A percentile compares a stretch with the other conserved stretches of the same genome.
These are phyloP conservation scores for Noturus placidus DNA, from an alignment of 2,113 vertebrate genomes.

Conservation along the genomic window DNA sequence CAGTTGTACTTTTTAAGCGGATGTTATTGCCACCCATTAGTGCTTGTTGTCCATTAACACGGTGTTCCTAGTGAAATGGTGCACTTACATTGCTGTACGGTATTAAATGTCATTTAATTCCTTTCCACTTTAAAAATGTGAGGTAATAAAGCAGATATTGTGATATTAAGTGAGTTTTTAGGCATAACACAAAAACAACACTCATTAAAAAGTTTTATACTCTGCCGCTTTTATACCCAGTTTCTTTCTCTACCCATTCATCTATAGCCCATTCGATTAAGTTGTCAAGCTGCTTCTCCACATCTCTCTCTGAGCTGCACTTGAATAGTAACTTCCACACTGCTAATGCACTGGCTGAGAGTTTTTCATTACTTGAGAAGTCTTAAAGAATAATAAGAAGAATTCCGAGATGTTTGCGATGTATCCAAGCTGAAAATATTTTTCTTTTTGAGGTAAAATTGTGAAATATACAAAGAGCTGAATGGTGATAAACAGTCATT, in stretches of 20 bases:
- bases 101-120: background rate
- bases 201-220: background rate
- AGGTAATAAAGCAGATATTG: background rate
- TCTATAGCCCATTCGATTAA: background rate
- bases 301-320: no score
- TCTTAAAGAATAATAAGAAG: background rate
- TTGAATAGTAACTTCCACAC: background rate
- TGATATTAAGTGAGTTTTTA: background rate
- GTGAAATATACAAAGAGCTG: background rate
- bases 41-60: background rate
- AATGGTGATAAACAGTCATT: background rate
- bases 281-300: background rate
- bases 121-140: background rate
- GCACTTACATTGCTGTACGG: background rate
- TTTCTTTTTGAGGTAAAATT: background rate
- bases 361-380: background rate
- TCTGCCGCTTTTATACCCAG: background rate
- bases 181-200: background rate
- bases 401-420: background rate
- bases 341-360: background rate
- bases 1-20: background rate
- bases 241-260: background rate
- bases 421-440: background rate
- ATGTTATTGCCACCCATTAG: background rate
- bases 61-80: background rate